Conservation (phyloP, 2,888 invertebrate species). For the Lasioglossum morio region DNA sequence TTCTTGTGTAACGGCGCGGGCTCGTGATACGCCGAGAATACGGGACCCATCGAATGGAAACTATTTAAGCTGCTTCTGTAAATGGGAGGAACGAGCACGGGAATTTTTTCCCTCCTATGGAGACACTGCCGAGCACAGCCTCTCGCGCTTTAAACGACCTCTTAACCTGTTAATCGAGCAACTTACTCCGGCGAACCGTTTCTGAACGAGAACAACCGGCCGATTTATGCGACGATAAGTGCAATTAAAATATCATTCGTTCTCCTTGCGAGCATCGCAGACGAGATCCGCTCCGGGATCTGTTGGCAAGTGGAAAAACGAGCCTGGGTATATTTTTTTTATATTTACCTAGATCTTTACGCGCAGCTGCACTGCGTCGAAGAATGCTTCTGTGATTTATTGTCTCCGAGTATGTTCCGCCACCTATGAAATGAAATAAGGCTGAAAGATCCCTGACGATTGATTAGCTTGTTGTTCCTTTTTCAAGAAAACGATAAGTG, state of each 20-base stretch:
- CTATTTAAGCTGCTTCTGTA: slow-evolving; percentile 49
- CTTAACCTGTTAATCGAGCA: not conserved
- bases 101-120: slow-evolving; percentile 16
- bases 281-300: not conserved
- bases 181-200: not conserved
- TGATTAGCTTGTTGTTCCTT: too few species aligned
- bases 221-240: not conserved
- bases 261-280: not conserved
- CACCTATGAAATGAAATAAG: too few species aligned
- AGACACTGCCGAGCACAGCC: slow-evolving; percentile 20
- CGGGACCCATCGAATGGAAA: slow-evolving; percentile 37
- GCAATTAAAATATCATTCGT: not conserved
- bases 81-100: not conserved
- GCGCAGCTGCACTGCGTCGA: too few species aligned
- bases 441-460: too few species aligned
- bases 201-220: not conserved
- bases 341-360: too few species aligned
- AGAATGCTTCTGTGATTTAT: too few species aligned
- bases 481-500: too few species aligned
- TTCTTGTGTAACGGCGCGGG: slow-evolving; percentile 36
- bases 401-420: too few species aligned
- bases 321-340: not conserved
- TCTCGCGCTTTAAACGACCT: not conserved
- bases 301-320: not conserved
- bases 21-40: slow-evolving; percentile 43